Percentiles rank a stretch among this genome's conserved stretches.
phyloP scores from a whole-genome alignment of 2,113 vertebrate species.

The Dicaeum eximium region DNA sequence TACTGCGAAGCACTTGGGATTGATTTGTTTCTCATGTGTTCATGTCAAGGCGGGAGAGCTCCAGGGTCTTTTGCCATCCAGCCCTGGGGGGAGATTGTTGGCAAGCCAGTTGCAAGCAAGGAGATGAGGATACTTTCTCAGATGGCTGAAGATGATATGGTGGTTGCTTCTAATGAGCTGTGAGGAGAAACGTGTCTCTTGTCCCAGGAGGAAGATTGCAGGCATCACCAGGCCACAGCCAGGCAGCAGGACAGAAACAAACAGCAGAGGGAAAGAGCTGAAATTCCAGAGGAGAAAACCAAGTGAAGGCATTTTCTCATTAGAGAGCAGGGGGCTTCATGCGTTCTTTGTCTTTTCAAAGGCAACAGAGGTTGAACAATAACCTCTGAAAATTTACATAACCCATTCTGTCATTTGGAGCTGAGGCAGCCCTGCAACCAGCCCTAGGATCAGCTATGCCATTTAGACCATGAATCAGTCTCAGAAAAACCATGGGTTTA shows the following conservation, averaged over 20 bases:
- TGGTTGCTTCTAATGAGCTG: neutral
- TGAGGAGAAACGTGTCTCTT: conserved; percentile 6
- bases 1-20: neutral
- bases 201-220: neutral
- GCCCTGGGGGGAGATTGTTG: neutral
- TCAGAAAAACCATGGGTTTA: neutral
- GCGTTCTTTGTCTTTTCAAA: conserved; percentile 18
- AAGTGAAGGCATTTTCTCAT: neutral
- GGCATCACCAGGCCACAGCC: neutral
- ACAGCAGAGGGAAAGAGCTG: neutral
- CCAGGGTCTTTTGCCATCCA: conserved; percentile 1
- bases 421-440: neutral
- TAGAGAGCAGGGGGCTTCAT: neutral
- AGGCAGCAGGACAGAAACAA: neutral
- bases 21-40: conserved; percentile 35
- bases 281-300: conserved; percentile 24
- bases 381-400: neutral
- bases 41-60: conserved; percentile 16
- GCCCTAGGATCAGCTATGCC: neutral
- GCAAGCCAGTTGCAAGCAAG: neutral
- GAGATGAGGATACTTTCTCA: neutral
- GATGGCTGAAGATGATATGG: conserved; percentile 25
- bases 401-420: neutral
- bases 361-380: neutral
- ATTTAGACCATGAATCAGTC: neutral